These are phyloP conservation scores for Sesia bembeciformis DNA, from an alignment of 2,888 invertebrate species.

Conservation along the genomic window DNA sequence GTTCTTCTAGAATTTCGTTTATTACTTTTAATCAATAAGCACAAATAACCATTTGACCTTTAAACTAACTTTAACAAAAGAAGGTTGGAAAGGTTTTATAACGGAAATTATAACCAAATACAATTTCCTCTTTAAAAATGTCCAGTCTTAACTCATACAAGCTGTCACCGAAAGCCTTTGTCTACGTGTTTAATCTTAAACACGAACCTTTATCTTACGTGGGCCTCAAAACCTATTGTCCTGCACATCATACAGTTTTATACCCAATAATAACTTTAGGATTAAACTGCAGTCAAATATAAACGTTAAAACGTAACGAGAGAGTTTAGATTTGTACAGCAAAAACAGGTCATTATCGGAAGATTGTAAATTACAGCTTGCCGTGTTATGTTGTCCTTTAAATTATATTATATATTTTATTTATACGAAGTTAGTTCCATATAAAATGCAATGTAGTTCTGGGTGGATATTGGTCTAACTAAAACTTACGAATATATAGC, in stretches of 20 bases:
- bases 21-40: too few relatives aligned
- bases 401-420: constrained; percentile 26
- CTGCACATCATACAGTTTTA: constrained; percentile 25
- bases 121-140: background rate
- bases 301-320: constrained; percentile 8
- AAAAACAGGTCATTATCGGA: constrained; percentile 18
- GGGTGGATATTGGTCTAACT: too few relatives aligned
- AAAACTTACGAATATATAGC: too few relatives aligned
- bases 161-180: constrained; percentile 20
- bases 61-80: too few relatives aligned
- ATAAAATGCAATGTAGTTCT: background rate
- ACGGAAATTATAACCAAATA: background rate
- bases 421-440: background rate
- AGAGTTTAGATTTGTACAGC: constrained; percentile 10
- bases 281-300: constrained; percentile 2
- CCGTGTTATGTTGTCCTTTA: constrained; percentile 24
- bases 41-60: too few relatives aligned
- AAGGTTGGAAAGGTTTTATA: too few relatives aligned
- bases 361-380: constrained; percentile 25
- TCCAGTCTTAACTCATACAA: constrained; percentile 10
- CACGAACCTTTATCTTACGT: constrained; percentile 19
- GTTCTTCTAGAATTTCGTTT: too few relatives aligned
- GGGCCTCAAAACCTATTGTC: constrained; percentile 23
- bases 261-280: constrained; percentile 18
- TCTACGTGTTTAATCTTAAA: constrained; percentile 17